A percentile compares a stretch with the other conserved stretches of the same genome.
Evolutionary conservation across 2,888 invertebrate genomes (phyloP).

Genomic region (Caradrina kadenii): DNA sequence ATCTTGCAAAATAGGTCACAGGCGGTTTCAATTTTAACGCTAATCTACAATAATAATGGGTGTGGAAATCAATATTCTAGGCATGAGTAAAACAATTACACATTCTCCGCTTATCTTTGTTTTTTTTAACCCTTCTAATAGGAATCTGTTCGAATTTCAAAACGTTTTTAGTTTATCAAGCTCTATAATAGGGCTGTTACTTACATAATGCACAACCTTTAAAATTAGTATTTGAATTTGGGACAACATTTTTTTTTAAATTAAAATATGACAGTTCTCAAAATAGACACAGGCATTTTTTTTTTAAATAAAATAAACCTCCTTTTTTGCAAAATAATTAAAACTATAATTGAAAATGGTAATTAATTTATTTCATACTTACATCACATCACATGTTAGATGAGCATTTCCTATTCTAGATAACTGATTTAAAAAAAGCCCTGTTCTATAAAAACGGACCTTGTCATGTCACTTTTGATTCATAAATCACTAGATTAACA

Average conservation of each 20-base stretch:
- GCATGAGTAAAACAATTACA: background rate
- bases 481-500: slow-evolving; percentile 35
- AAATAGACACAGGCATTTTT: background rate
- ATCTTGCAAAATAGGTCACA: slow-evolving; percentile 79
- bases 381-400: background rate
- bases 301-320: background rate
- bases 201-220: background rate
- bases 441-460: slow-evolving; percentile 11
- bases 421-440: slow-evolving; percentile 3
- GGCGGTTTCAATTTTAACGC: slow-evolving; percentile 55
- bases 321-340: background rate
- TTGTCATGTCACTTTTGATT: slow-evolving; percentile 20
- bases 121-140: background rate
- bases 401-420: slow-evolving; percentile 21
- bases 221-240: background rate
- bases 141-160: background rate
- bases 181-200: background rate
- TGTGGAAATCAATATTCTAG: slow-evolving; percentile 1
- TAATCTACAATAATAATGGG: background rate
- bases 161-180: background rate
- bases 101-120: background rate
- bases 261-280: background rate
- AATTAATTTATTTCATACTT: slow-evolving; percentile 26
- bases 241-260: background rate
- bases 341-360: background rate